Evolutionary conservation across 2,888 invertebrate genomes (phyloP), one percentile per base, ranked within the genome.

Genomic region (Catocala nupta): DNA sequence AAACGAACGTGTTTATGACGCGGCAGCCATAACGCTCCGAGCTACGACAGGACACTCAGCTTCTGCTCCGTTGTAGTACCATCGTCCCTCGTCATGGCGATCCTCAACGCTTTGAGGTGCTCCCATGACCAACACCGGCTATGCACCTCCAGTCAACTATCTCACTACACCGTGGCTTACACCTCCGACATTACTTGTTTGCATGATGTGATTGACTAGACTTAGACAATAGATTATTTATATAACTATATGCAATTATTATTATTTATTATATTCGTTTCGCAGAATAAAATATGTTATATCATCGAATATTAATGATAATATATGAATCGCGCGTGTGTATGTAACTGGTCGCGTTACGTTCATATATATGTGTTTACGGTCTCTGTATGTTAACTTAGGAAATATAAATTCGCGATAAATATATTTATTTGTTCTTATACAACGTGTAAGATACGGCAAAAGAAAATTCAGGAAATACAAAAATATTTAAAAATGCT

Each of bases 401-500:
- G 70, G 75, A 56, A 78, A 74, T 75, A 75, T 77, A 75, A 73
- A 79, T 70, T 77, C 68, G 78, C 75, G 70, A 75, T 77, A 66
- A 83, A 84, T 82, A 85, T 73, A 71, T 77, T 77, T 73, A 71
- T 77, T 77, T 83, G 82, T 79, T 81, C 71, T 75, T 39, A 73
- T 71, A 76, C 77, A 78, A 81, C 61, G 59, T 75, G 70, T 74
- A 77, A 68, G 51, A 70, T 71, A 67, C 49, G 68, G 70, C 80
- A 71, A 72, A 68, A 60, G 73, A 74, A 79, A 80, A 76, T 70
- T 71, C 65, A 74, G 69, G 75, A 81, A 82, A 78, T 68, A 75
- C 71, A 79, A 77, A 83, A 77, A 81, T 78, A 83, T 81, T 76
- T 80, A 76, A 80, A 77, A 16, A 47, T 47, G 85, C 83, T 85